Conservation (phyloP, 2,113 vertebrate genomes). For the Crotalus helleri region DNA sequence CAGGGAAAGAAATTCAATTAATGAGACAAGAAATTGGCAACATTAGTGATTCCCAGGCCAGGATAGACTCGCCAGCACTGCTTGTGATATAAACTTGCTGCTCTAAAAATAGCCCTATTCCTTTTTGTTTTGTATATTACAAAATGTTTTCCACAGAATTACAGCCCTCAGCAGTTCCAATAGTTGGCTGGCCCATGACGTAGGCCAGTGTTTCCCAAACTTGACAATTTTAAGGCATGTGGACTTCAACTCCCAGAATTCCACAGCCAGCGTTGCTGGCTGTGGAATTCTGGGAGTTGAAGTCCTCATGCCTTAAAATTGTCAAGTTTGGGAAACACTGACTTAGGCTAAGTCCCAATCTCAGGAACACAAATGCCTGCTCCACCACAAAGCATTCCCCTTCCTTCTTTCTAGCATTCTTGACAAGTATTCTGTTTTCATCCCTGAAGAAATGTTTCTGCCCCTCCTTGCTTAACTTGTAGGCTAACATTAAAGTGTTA, state of each 20-base stretch:
- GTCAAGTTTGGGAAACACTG: constrained; percentile 6
- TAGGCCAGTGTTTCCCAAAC: background rate
- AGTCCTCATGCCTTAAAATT: no score
- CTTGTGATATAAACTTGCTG: constrained; percentile 63
- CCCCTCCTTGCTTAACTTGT: background rate
- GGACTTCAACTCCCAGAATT: no score
- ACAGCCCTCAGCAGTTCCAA: constrained; percentile 53
- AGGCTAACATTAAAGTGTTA: background rate
- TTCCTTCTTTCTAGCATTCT: background rate
- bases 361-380: constrained; percentile 44
- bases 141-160: constrained; percentile 62
- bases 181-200: constrained; percentile 57
- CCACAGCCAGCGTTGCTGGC: no score
- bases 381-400: constrained; percentile 38
- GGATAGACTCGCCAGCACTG: constrained; percentile 44
- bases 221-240: no score
- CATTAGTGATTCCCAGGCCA: constrained; percentile 60
- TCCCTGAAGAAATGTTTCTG: constrained; percentile 25
- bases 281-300: no score
- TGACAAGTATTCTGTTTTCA: constrained; percentile 40
- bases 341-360: constrained; percentile 54
- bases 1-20: constrained; percentile 6
- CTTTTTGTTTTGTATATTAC: constrained; percentile 55
- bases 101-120: constrained; percentile 71
- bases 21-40: constrained; percentile 43